These are phyloP conservation scores for Oconnorella tubifera DNA, from an alignment of 2,888 invertebrate species.

Conservation along the genomic window DNA sequence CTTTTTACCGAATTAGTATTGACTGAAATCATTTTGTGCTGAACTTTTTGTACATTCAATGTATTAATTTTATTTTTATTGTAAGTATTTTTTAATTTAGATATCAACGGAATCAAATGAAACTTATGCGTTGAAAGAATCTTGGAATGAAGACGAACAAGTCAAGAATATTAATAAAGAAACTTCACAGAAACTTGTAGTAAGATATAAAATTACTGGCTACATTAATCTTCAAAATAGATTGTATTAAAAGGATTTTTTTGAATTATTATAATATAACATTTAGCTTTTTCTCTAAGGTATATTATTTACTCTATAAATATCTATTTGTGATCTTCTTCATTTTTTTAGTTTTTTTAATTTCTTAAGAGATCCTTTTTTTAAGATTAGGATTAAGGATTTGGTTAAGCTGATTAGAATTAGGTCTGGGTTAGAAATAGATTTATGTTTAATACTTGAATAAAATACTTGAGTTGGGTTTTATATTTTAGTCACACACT, in stretches of 20 bases:
- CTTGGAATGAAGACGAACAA: too few species aligned
- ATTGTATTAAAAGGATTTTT: neutral
- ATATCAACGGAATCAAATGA: too few species aligned
- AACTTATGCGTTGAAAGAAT: too few species aligned
- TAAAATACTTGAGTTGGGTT: too few species aligned
- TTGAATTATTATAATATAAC: neutral
- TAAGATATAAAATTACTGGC: neutral
- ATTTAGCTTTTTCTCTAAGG: neutral
- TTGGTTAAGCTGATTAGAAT: too few species aligned
- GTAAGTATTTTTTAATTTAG: neutral
- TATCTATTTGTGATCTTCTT: conserved; percentile 7
- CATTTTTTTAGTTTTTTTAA: neutral
- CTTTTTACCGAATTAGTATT: neutral
- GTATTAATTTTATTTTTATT: neutral
- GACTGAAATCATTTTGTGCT: neutral
- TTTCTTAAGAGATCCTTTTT: too few species aligned
- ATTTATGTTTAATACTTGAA: too few species aligned
- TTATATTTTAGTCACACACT: too few species aligned
- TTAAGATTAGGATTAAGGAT: too few species aligned
- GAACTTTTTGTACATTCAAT: neutral
- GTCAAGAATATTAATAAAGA: neutral
- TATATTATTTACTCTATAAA: conserved; percentile 1
- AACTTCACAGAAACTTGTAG: neutral
- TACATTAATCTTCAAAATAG: neutral
- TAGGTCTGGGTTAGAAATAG: too few species aligned